These are phyloP conservation scores for Hetaerina titia DNA, from an alignment of 2,888 invertebrate genomes.

Conservation along the genomic window DNA sequence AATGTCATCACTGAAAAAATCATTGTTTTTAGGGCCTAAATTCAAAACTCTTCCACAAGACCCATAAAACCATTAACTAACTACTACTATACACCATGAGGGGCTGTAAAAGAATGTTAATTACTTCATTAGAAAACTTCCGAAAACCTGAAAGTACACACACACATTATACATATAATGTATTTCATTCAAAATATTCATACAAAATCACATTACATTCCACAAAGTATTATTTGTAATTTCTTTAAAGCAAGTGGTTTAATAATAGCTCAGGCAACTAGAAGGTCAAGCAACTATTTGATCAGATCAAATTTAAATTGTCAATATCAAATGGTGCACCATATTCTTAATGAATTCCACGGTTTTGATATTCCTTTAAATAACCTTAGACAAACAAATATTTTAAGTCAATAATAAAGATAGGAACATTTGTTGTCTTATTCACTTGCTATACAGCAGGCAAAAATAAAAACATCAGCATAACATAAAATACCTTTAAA, in stretches of 20 bases:
- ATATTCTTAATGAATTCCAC: conserved; percentile 18
- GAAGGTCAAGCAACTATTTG: conserved; percentile 44
- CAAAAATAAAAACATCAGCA: conserved; percentile 57
- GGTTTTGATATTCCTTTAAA: neutral
- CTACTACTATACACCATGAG: neutral
- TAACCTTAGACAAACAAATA: conserved; percentile 33
- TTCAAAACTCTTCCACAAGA: too few species aligned
- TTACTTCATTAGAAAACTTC: neutral
- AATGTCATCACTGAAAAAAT: too few species aligned
- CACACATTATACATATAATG: conserved; percentile 54
- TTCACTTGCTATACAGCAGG: conserved; percentile 43
- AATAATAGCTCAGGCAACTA: conserved; percentile 49
- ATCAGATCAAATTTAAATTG: conserved; percentile 52
- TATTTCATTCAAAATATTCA: conserved; percentile 65
- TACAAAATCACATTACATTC: conserved; percentile 66
- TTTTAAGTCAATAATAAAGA: conserved; percentile 24
- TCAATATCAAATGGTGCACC: conserved; percentile 56
- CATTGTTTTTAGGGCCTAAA: too few species aligned
- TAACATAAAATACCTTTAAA: conserved; percentile 36
- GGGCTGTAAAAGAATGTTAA: neutral
- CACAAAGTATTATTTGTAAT: conserved; percentile 43
- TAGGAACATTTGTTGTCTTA: conserved; percentile 58
- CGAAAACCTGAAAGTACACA: conserved; percentile 36
- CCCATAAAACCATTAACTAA: neutral
- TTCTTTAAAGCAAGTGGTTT: conserved; percentile 49